Conservation (phyloP, 2,888 invertebrate species). For the Stenodema calcarata region DNA sequence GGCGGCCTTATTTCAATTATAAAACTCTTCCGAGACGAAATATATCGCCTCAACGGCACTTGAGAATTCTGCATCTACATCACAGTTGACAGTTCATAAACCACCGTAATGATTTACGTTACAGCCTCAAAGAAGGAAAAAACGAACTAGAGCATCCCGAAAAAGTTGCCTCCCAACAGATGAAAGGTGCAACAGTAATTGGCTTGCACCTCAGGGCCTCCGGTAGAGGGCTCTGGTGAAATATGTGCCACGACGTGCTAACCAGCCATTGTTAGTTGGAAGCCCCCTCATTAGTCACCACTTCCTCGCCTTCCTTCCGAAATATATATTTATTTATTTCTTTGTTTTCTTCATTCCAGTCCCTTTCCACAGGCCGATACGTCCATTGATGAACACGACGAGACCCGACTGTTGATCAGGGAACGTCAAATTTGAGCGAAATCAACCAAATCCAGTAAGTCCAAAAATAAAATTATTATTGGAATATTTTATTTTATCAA, state of each 20-base stretch:
- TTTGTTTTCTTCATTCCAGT: not conserved
- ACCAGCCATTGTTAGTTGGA: not conserved
- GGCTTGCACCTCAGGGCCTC: not conserved
- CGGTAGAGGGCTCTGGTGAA: not conserved
- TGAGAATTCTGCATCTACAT: not conserved
- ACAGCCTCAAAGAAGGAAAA: not conserved
- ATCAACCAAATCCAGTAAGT: too few species aligned
- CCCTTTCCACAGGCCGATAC: not conserved
- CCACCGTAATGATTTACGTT: not conserved
- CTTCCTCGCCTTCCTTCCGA: slow-evolving; percentile 2
- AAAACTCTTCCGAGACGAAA: too few species aligned
- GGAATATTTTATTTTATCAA: too few species aligned
- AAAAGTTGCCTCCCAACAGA: not conserved
- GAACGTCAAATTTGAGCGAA: too few species aligned
- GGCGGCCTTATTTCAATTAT: too few species aligned
- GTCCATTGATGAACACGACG: not conserved
- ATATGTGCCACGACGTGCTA: slow-evolving; percentile 3
- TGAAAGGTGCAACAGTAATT: slow-evolving; percentile 13
- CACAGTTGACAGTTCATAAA: not conserved
- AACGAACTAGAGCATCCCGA: not conserved
- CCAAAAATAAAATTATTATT: too few species aligned
- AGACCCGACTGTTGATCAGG: too few species aligned
- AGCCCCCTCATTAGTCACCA: slow-evolving; percentile 7
- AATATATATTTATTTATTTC: not conserved
- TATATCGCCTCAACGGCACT: too few species aligned